These are phyloP conservation scores for Colletes gigas DNA, from an alignment of 1,140 invertebrate genomes.

Conservation along the genomic window DNA sequence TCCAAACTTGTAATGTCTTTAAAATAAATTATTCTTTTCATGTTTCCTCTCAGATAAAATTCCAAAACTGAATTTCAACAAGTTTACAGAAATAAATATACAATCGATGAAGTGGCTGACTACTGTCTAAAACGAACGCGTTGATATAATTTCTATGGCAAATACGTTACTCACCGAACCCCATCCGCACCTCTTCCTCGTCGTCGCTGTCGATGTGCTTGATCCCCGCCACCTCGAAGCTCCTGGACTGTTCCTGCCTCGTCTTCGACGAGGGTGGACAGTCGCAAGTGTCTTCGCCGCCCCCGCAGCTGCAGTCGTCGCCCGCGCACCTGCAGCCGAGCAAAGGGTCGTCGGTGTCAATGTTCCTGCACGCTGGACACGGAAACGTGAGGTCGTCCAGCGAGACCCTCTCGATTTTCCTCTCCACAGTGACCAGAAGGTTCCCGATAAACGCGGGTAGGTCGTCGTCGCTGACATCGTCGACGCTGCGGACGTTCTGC, in stretches of 20 bases:
- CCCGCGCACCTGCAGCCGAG: constrained; percentile 76
- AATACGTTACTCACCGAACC: constrained; percentile 74
- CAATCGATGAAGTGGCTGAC: too few species aligned
- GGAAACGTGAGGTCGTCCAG: constrained; percentile 85
- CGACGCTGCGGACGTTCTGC: constrained; percentile 47
- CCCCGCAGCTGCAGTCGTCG: constrained; percentile 67
- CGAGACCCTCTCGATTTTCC: constrained; percentile 85
- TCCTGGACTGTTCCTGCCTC: constrained; percentile 76
- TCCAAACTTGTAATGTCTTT: too few species aligned
- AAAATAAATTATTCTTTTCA: too few species aligned
- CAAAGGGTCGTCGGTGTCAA: constrained; percentile 79
- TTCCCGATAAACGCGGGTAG: constrained; percentile 84
- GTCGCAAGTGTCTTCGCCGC: constrained; percentile 63
- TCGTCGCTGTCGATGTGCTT: constrained; percentile 89
- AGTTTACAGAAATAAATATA: too few species aligned
- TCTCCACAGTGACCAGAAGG: constrained; percentile 85
- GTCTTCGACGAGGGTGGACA: constrained; percentile 51
- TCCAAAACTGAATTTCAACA: too few species aligned
- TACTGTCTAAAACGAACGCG: too few species aligned
- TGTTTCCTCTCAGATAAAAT: too few species aligned
- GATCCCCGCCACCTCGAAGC: constrained; percentile 85
- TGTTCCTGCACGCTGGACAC: constrained; percentile 82
- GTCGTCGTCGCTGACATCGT: constrained; percentile 78
- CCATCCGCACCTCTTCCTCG: constrained; percentile 83
- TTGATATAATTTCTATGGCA: too few species aligned